Evolutionary conservation across 2,113 vertebrate species (phyloP).

Genomic region (Callipepla californica): DNA sequence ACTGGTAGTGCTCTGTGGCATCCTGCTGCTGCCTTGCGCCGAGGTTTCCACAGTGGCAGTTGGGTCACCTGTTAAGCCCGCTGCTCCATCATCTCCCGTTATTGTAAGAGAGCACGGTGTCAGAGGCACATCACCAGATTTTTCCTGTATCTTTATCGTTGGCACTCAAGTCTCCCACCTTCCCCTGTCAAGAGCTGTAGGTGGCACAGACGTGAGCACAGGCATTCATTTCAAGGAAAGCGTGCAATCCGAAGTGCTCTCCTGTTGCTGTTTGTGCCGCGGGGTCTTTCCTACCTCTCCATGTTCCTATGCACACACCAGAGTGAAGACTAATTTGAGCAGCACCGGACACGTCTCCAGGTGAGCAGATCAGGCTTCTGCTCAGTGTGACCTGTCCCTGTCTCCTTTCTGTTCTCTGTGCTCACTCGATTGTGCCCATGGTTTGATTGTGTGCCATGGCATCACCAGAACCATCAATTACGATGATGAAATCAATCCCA

Average conservation of each 20-base stretch:
- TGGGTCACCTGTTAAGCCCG: background rate
- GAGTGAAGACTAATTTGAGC: background rate
- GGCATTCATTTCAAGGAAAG: background rate
- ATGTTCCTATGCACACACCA: background rate
- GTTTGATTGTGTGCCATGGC: background rate
- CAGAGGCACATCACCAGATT: fast-evolving
- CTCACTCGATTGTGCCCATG: background rate
- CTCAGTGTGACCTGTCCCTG: background rate
- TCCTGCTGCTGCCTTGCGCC: background rate
- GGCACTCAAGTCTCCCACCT: background rate
- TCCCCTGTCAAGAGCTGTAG: background rate
- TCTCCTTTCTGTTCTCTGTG: background rate
- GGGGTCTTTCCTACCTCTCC: background rate
- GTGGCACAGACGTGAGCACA: fast-evolving
- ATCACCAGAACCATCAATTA: background rate
- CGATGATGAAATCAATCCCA: background rate
- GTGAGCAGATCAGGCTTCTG: background rate
- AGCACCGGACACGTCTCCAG: background rate
- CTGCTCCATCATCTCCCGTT: background rate
- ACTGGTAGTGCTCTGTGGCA: background rate
- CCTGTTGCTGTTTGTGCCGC: fast-evolving
- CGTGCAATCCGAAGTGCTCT: background rate
- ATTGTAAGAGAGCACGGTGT: background rate
- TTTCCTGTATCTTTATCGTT: background rate
- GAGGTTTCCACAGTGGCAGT: background rate